Evolutionary conservation across 2,113 vertebrate species (phyloP).

Genomic region (Stigmatopora nigra): DNA sequence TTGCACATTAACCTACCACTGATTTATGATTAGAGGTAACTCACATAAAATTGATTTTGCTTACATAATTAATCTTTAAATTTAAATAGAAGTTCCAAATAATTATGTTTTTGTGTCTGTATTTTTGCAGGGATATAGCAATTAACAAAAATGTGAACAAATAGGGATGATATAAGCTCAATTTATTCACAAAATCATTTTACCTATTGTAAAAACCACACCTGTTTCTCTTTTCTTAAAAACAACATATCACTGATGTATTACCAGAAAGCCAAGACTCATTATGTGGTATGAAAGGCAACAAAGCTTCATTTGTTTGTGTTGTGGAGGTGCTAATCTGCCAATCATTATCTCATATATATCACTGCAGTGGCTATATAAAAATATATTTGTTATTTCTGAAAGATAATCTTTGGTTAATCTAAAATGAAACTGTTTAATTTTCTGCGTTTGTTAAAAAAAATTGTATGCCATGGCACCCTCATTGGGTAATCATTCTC

Average conservation of each 20-base stretch:
- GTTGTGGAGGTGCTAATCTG: too few relatives aligned
- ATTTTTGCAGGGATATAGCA: neutral
- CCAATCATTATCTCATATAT: too few relatives aligned
- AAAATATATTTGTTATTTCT: neutral
- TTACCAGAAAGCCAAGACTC: neutral
- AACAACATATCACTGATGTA: neutral
- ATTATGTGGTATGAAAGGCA: neutral
- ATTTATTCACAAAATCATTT: neutral
- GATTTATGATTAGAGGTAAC: constrained; percentile 38
- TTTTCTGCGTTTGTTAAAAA: neutral
- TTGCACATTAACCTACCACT: constrained; percentile 22
- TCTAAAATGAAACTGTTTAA: neutral
- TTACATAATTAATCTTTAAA: constrained; percentile 23
- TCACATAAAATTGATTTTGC: constrained; percentile 38
- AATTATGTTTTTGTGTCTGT: neutral
- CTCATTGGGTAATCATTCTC: neutral
- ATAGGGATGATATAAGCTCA: neutral
- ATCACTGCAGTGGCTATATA: neutral
- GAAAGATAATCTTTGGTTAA: neutral
- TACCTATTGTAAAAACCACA: neutral
- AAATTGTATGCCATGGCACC: neutral
- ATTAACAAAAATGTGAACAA: too few relatives aligned
- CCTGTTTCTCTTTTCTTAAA: neutral
- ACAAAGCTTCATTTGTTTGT: neutral
- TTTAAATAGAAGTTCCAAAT: neutral